A percentile compares a stretch with the other conserved stretches of the same genome.
phyloP scores from a whole-genome alignment of 2,797 vertebrate genomes.

The Hemitrygon akajei region DNA sequence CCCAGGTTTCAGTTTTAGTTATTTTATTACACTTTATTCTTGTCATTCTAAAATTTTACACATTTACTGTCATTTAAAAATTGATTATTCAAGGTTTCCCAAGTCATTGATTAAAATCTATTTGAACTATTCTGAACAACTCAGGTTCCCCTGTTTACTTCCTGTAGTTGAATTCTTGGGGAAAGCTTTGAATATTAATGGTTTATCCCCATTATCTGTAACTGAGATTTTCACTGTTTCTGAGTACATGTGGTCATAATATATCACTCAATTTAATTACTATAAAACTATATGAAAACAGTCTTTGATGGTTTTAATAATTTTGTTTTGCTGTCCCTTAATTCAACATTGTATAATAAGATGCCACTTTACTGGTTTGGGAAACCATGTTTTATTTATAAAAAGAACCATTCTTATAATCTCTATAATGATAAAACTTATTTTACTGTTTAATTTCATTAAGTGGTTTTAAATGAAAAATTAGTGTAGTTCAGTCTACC shows the following conservation, averaged over 20 bases:
- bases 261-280: not conserved
- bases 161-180: not conserved
- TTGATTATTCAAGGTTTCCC: not conserved
- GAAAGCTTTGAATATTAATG: no score
- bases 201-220: not conserved
- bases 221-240: not conserved
- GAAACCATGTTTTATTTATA: not conserved
- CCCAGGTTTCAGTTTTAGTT: constrained; percentile 18
- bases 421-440: not conserved
- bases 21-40: not conserved
- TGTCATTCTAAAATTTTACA: not conserved
- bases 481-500: not conserved
- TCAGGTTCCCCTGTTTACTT: not conserved
- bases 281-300: not conserved
- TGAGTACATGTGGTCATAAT: no score
- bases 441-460: not conserved
- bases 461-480: not conserved
- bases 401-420: not conserved
- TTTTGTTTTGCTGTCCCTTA: not conserved
- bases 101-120: not conserved
- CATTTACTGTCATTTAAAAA: not conserved
- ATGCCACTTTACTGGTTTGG: not conserved
- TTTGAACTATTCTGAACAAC: not conserved
- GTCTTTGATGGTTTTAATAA: not conserved
- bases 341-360: not conserved